Evolutionary conservation across 2,113 vertebrate genomes (phyloP), one percentile per base, ranked within the genome.

Genomic region (Gobiocypris rarus): DNA sequence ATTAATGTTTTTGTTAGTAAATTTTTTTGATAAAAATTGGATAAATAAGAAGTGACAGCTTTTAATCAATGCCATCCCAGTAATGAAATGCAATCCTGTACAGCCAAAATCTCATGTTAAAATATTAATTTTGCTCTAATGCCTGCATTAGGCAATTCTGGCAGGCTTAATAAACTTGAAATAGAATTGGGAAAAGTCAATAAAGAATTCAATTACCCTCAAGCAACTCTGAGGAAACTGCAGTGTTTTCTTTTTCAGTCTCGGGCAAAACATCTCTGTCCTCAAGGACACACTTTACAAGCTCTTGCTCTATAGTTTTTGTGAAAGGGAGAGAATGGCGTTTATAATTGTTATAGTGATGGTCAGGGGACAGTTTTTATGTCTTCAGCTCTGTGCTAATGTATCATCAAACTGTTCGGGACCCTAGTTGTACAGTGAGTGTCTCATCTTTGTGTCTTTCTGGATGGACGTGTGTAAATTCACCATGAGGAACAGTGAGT

Each of bases 81-180:
- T 91, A 92, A 94, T 92, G 88, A 92, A 92, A 94, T 84, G 85
- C 90, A 90, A 91, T 92, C 90, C 89, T 80, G 89, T 87, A 86
- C 84, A 82, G 89, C 58, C 87, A 83, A 87, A 90, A 90, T 93
- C 86, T 85, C 91, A 91, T 92, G 90, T 91, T 89, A 63, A 90
- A 93, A 93, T 93, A 94, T 92, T 92, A 92, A 95, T 94, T 93
- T 91, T 85, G 83, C 89, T 90, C 91, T 93, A 93, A 94, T 93
- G 90, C 90, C 87, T 79, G 85, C 91, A 91, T 93, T 92, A 92
- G 90, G 89, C 90, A 89, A 92, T 91, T 92, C 89, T 91, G 89
- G 89, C 86, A 58, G 86, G 87, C 90, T 93, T 93, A 94, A 93
- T 93, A 92, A 91, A 92, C 91, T 91, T 90, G 89, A 93, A 92